Percentiles rank a stretch among this genome's conserved stretches.
These are phyloP conservation scores for Psittacula derbiana DNA, from an alignment of 2,797 vertebrate genomes.

Conservation along the genomic window DNA sequence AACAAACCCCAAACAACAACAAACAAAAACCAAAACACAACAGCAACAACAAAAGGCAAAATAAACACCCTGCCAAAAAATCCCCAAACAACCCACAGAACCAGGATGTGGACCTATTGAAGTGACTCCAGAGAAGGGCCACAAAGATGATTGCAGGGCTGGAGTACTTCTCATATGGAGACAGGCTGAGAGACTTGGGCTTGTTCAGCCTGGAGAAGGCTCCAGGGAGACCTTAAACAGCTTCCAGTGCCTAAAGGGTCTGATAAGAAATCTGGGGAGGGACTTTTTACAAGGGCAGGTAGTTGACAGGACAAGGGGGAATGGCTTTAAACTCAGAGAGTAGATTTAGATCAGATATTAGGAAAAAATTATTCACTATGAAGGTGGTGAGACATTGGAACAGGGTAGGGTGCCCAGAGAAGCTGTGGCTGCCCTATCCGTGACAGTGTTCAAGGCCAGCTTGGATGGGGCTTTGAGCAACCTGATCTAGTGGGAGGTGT, in stretches of 20 bases:
- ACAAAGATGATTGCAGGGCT: neutral
- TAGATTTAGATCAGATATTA: neutral
- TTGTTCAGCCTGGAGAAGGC: neutral
- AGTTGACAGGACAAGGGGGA: neutral
- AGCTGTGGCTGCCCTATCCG: neutral
- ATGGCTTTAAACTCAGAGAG: neutral
- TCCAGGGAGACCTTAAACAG: neutral
- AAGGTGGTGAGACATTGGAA: neutral
- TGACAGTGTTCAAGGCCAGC: neutral
- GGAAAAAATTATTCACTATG: neutral
- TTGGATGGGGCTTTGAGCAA: neutral
- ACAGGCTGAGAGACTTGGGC: neutral
- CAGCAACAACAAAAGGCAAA: neutral
- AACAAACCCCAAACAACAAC: neutral
- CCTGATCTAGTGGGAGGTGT: neutral
- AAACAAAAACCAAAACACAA: neutral
- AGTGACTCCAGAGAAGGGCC: neutral
- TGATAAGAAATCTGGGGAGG: neutral
- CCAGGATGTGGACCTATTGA: neutral
- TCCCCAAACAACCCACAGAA: neutral
- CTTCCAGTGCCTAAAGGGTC: neutral
- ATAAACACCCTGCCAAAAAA: neutral
- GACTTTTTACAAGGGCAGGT: neutral
- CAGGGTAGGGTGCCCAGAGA: neutral
- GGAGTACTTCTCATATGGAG: neutral